phyloP scores from a whole-genome alignment of 2,797 vertebrate genomes.

The Lateolabrax maculatus region DNA sequence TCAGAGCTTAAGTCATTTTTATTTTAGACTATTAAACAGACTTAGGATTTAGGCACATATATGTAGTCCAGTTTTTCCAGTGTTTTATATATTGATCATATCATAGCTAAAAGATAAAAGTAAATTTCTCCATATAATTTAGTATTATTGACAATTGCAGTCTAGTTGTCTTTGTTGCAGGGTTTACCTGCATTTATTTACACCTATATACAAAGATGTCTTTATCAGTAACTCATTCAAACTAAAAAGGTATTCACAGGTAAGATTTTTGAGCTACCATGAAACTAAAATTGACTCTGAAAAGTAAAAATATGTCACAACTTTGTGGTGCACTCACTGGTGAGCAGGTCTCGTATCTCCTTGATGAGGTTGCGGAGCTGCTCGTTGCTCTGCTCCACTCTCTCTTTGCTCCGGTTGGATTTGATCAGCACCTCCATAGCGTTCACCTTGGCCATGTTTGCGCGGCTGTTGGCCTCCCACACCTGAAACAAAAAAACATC shows the following conservation, averaged over 20 bases:
- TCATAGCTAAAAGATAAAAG: not conserved
- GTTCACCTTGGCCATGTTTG: slow-evolving; percentile 91
- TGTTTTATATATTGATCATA: not conserved
- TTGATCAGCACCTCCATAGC: slow-evolving; percentile 91
- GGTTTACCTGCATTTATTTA: not conserved
- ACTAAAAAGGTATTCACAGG: not conserved
- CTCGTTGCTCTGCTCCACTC: slow-evolving; percentile 93
- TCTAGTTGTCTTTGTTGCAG: not conserved
- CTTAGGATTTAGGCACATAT: not conserved
- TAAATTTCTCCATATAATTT: not conserved
- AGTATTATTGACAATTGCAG: not conserved
- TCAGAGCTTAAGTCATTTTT: no score
- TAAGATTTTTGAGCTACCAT: not conserved
- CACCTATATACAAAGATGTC: not conserved
- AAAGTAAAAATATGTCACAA: not conserved
- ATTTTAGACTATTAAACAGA: no score
- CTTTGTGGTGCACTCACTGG: slow-evolving; percentile 79
- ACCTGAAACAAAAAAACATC: slow-evolving; percentile 84
- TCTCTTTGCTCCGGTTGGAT: slow-evolving; percentile 92
- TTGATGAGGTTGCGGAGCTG: slow-evolving; percentile 94
- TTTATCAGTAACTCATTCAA: not conserved
- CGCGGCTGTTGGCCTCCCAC: slow-evolving; percentile 90
- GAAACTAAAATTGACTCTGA: not conserved
- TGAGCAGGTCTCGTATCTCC: slow-evolving; percentile 96
- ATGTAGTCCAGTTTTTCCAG: not conserved